These are phyloP conservation scores for Thymelicus acteon DNA, from an alignment of 2,888 invertebrate species.

Conservation along the genomic window DNA sequence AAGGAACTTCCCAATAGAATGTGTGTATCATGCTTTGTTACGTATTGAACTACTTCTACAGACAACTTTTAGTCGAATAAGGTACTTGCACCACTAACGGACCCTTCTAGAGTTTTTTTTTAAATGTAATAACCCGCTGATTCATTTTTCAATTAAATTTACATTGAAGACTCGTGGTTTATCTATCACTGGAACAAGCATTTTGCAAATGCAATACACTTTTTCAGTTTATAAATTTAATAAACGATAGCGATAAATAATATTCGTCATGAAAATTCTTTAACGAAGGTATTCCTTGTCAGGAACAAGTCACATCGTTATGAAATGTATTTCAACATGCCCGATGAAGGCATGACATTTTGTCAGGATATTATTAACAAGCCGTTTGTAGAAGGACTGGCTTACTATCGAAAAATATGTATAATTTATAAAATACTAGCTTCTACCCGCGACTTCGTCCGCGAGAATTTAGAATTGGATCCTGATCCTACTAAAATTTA, in stretches of 20 bases:
- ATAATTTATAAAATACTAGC: neutral
- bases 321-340: conserved; percentile 47
- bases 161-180: no score
- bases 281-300: conserved; percentile 48
- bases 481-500: no score
- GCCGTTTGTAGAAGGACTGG: conserved; percentile 16
- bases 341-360: conserved; percentile 51
- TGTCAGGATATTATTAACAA: conserved; percentile 48
- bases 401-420: neutral
- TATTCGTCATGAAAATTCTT: conserved; percentile 35
- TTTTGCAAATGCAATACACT: neutral
- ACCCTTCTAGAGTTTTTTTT: neutral
- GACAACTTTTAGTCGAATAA: neutral
- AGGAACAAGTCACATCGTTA: conserved; percentile 65
- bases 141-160: no score
- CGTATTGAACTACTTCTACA: neutral
- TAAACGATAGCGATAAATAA: conserved; percentile 11
- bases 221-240: conserved; percentile 4
- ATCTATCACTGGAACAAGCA: no score
- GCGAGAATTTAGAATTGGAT: no score
- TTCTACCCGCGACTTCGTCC: no score
- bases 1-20: conserved; percentile 1
- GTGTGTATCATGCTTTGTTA: conserved; percentile 12
- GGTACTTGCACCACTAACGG: neutral
- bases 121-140: no score